Conservation (phyloP, 1,140 invertebrate genomes). For the Euborellia annulipes region DNA sequence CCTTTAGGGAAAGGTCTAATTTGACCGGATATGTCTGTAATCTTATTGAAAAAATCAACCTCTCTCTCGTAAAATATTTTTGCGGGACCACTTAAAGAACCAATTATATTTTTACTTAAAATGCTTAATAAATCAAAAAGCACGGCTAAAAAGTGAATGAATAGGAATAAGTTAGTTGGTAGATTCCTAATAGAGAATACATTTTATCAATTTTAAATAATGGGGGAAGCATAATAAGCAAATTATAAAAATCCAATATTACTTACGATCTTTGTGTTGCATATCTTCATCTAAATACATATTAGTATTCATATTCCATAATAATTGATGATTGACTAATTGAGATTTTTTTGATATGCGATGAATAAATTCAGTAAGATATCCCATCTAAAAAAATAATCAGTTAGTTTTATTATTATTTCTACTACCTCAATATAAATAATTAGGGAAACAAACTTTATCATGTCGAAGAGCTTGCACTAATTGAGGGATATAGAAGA, state of each 20-base stretch:
- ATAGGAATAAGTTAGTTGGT: background rate
- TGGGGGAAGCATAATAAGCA: too few relatives aligned
- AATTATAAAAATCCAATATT: background rate
- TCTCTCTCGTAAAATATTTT: slow-evolving; percentile 93
- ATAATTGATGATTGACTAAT: slow-evolving; percentile 92
- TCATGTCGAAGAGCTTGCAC: slow-evolving; percentile 95
- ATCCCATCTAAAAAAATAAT: slow-evolving; percentile 69
- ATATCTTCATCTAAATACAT: slow-evolving; percentile 96
- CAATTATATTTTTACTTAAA: slow-evolving; percentile 64
- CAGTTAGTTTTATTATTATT: background rate
- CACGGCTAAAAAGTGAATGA: slow-evolving; percentile 30
- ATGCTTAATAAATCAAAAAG: slow-evolving; percentile 67
- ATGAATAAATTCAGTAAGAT: slow-evolving; percentile 92
- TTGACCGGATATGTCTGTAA: slow-evolving; percentile 90
- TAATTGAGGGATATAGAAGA: slow-evolving; percentile 96
- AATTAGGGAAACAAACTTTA: slow-evolving; percentile 49
- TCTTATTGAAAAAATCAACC: slow-evolving; percentile 95
- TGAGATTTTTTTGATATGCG: slow-evolving; percentile 79
- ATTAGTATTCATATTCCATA: slow-evolving; percentile 99
- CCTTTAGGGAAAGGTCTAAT: slow-evolving; percentile 84
- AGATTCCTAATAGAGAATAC: too few relatives aligned
- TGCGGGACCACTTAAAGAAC: slow-evolving; percentile 74
- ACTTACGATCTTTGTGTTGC: slow-evolving; percentile 68
- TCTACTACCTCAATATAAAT: background rate
- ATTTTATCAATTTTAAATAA: too few relatives aligned